These are phyloP conservation scores for Caenorhabditis panamensis DNA, from an alignment of 2,888 invertebrate species.

Conservation along the genomic window DNA sequence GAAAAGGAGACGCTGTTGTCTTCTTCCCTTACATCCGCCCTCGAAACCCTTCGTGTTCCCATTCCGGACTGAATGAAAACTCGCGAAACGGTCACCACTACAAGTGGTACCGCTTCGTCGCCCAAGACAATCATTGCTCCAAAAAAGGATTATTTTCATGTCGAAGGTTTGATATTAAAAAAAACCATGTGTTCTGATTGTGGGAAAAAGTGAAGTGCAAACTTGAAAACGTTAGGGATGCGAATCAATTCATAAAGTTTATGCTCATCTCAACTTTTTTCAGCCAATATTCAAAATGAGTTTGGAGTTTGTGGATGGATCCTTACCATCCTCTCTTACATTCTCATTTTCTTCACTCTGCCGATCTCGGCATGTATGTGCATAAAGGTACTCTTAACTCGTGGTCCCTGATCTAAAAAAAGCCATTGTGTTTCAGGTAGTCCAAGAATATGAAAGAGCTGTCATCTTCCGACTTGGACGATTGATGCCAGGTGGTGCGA, in stretches of 20 bases:
- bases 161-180: constrained; percentile 54
- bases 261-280: constrained; percentile 48
- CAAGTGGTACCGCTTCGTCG: constrained; percentile 44
- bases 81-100: constrained; percentile 55
- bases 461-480: constrained; percentile 92
- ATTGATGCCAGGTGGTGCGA: constrained; percentile 86
- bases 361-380: constrained; percentile 81
- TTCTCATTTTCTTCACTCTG: constrained; percentile 79
- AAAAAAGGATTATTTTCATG: constrained; percentile 63
- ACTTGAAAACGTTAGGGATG: neutral
- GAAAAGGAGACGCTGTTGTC: constrained; percentile 45
- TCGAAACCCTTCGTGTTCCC: constrained; percentile 14
- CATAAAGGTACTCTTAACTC: constrained; percentile 79
- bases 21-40: constrained; percentile 46
- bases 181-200: neutral
- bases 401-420: no score
- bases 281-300: constrained; percentile 81
- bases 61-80: constrained; percentile 58
- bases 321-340: constrained; percentile 79
- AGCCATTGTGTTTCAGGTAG: constrained; percentile 73
- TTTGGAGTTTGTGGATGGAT: constrained; percentile 81
- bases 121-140: constrained; percentile 35
- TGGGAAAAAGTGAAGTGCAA: neutral
- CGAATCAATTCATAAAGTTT: neutral
- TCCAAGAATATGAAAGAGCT: constrained; percentile 85